Percentiles rank a stretch among this genome's conserved stretches.
These are phyloP conservation scores for Kryptopterus vitreolus DNA, from an alignment of 2,797 vertebrate genomes.

Conservation along the genomic window DNA sequence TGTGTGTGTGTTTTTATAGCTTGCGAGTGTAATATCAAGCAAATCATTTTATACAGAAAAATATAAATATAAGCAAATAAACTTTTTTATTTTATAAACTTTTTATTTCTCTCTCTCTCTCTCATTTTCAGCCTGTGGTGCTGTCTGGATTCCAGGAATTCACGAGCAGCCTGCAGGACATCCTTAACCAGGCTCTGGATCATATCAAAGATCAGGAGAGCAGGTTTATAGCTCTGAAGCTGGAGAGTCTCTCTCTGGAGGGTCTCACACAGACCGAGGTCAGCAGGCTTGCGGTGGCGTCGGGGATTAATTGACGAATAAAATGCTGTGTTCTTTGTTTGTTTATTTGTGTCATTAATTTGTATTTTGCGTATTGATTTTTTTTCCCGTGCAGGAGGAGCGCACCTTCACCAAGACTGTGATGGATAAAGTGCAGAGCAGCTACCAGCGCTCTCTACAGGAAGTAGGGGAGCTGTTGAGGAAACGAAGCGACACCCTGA, in stretches of 20 bases:
- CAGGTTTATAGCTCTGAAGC: slow-evolving; percentile 82
- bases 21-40: too few species aligned
- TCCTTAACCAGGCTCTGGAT: slow-evolving; percentile 83
- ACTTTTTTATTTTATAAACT: background rate
- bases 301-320: too few species aligned
- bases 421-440: slow-evolving; percentile 93
- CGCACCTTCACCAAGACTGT: slow-evolving; percentile 83
- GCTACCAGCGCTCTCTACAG: slow-evolving; percentile 93
- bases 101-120: slow-evolving; percentile 6
- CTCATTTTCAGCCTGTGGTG: slow-evolving; percentile 77
- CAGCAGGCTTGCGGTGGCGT: background rate
- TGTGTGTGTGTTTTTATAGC: background rate
- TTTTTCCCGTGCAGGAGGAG: slow-evolving; percentile 88
- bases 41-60: too few species aligned
- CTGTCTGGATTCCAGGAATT: slow-evolving; percentile 90
- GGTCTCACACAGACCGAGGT: slow-evolving; percentile 76
- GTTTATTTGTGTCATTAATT: background rate
- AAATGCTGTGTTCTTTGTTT: background rate
- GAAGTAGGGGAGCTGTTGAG: slow-evolving; percentile 91
- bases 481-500: slow-evolving; percentile 91
- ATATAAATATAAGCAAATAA: too few species aligned
- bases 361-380: too few species aligned
- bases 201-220: slow-evolving; percentile 87
- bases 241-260: slow-evolving; percentile 85
- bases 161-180: slow-evolving; percentile 80